Evolutionary conservation across 2,797 vertebrate species (phyloP), one percentile per base, ranked within the genome.

Genomic region (Oreortyx pictus): DNA sequence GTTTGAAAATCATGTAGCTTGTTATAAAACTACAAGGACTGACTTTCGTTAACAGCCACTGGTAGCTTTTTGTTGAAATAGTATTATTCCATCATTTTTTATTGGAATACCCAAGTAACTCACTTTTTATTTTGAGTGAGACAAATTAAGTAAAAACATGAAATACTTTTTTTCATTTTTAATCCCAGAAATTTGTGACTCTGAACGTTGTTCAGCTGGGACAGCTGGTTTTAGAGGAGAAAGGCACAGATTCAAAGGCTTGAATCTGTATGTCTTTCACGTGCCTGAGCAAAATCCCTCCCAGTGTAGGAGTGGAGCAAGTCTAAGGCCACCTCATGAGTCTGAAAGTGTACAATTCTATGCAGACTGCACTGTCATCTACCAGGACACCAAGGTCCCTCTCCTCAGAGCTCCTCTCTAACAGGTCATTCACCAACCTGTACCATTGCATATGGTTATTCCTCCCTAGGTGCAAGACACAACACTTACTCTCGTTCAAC

Each of bases 101-200:
- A 7, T 9, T 50, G 18, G 11, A 65, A 8, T 9, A 14, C 52
- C 31, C 7, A 43, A 54, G 6, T 33, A 65, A 59, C 2, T 76
- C 0, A 10, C 1, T 50, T 68, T 2, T 44, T 56, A 56, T 14
- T 82, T 68, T 43, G 31, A 54, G 43, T 59, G 11, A 7, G 4
- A 35, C 0, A 49, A 54, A 29, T 37, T 7, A 50, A 18, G 3
- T 29, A 17, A 72, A 67, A 50, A 10, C 0, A 6, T 13, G 7
- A 41, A 7, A 9, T 49, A 35, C 50, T n/a, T 19, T 31, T 31
- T 64, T 37, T 44, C 44, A 5, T 24, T 76, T 74, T 89, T 54
- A 85, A 31, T 77, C 5, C 2, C 6, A 37, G 5, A 5, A 54
- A 39, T 72, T 88, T 78, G 11, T 76, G 17, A 57, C 2, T 1